These are phyloP conservation scores for Lymantria dispar DNA, from an alignment of 2,888 invertebrate genomes.

Conservation along the genomic window DNA sequence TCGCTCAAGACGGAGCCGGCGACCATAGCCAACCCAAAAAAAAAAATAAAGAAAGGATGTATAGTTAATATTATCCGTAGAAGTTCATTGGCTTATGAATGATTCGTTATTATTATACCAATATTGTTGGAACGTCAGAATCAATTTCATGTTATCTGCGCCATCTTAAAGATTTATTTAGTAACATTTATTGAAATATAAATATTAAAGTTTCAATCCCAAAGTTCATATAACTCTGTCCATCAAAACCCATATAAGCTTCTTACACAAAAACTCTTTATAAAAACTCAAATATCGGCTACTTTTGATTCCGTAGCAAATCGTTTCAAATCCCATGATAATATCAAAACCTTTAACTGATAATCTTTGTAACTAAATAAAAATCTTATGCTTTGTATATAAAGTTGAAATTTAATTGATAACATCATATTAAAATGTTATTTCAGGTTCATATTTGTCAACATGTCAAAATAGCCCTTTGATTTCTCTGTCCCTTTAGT, in stretches of 20 bases:
- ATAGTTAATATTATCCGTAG: too few species aligned
- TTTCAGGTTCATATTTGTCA: constrained; percentile 73
- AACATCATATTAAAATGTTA: constrained; percentile 43
- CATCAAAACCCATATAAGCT: constrained; percentile 43
- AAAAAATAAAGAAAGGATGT: too few species aligned
- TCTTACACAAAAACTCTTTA: constrained; percentile 42
- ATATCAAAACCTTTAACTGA: constrained; percentile 57
- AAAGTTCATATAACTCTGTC: constrained; percentile 36
- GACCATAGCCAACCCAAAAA: too few species aligned
- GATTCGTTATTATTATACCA: too few species aligned
- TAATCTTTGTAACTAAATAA: constrained; percentile 2
- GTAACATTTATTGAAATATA: constrained; percentile 1
- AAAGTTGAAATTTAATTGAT: constrained; percentile 19
- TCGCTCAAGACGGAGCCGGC: too few species aligned
- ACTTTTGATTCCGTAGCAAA: constrained; percentile 64
- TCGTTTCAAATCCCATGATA: constrained; percentile 69
- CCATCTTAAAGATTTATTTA: too few species aligned
- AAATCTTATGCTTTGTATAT: constrained; percentile 10
- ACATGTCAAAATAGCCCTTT: constrained; percentile 78
- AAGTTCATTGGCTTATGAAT: too few species aligned
- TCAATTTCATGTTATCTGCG: too few species aligned
- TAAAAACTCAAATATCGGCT: constrained; percentile 41
- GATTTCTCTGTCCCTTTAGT: constrained; percentile 68
- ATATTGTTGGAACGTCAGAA: too few species aligned
- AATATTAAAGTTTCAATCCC: constrained; percentile 15